Conservation (phyloP, 2,888 invertebrate genomes). For the Capitulum mitella region DNA sequence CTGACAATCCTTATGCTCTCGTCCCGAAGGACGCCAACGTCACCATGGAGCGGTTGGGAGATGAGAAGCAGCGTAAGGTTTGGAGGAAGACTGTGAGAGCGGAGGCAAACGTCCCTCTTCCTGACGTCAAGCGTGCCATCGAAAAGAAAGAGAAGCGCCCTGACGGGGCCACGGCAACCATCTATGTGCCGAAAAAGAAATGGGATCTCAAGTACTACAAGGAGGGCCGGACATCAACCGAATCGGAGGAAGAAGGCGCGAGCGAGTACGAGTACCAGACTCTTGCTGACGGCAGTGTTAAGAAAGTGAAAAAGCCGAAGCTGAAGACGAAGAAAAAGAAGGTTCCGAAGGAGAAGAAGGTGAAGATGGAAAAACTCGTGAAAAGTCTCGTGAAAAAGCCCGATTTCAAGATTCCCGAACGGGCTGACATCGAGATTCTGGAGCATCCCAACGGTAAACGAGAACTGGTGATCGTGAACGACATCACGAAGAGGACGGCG, state of each 20-base stretch:
- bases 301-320: not conserved
- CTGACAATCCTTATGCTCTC: not conserved
- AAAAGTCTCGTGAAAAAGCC: not conserved
- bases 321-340: not conserved
- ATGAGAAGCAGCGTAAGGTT: not conserved
- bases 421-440: not conserved
- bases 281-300: not conserved
- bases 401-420: not conserved
- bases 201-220: slow-evolving; percentile 10
- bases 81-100: not conserved
- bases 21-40: not conserved
- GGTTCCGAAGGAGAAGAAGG: not conserved
- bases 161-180: not conserved
- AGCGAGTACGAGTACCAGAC: slow-evolving; percentile 8
- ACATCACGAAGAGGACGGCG: not conserved
- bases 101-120: not conserved
- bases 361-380: not conserved
- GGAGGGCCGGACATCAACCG: not conserved
- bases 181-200: not conserved
- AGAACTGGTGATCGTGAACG: not conserved
- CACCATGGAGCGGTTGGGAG: not conserved
- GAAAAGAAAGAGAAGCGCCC: not conserved
- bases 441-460: slow-evolving; percentile 15
- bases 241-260: not conserved
- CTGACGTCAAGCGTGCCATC: not conserved